A percentile compares a stretch with the other conserved stretches of the same genome.
Conservation (phyloP, 1,140 invertebrate genomes). For the Bombus superbus region DNA sequence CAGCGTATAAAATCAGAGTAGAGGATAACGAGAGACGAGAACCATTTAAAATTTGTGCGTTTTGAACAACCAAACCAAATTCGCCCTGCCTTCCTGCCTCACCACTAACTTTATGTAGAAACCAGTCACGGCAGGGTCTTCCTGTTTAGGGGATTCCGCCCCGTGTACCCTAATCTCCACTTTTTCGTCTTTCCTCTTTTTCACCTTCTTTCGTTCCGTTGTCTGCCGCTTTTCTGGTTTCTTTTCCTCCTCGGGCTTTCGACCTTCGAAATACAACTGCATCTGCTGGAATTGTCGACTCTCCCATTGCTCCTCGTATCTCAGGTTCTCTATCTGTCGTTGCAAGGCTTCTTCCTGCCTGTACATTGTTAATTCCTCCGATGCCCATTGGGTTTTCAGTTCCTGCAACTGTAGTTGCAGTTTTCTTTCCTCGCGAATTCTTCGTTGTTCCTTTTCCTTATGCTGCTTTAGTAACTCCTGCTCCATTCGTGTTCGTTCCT, state of each 20-base stretch:
- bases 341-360: slow-evolving; percentile 17
- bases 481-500: background rate
- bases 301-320: slow-evolving; percentile 10
- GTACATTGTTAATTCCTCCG: slow-evolving; percentile 9
- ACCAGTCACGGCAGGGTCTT: slow-evolving; percentile 57
- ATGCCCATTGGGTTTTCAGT: background rate
- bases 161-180: slow-evolving; percentile 15
- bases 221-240: background rate
- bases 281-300: background rate
- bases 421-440: background rate
- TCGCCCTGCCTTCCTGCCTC: slow-evolving; percentile 74
- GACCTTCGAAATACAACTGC: slow-evolving; percentile 20
- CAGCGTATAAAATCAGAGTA: background rate
- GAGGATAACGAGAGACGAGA: background rate
- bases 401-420: slow-evolving; percentile 21
- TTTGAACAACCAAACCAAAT: slow-evolving; percentile 80
- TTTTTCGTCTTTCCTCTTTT: background rate
- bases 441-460: background rate
- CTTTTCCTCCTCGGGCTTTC: background rate
- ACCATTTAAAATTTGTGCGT: slow-evolving; percentile 78
- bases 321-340: background rate
- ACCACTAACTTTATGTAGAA: slow-evolving; percentile 80
- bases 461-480: background rate
- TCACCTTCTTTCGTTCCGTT: background rate
- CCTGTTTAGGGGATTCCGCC: slow-evolving; percentile 23